Percentiles rank a stretch among this genome's conserved stretches.
phyloP scores from a whole-genome alignment of 2,113 vertebrate genomes.

The Phainopepla nitens region DNA sequence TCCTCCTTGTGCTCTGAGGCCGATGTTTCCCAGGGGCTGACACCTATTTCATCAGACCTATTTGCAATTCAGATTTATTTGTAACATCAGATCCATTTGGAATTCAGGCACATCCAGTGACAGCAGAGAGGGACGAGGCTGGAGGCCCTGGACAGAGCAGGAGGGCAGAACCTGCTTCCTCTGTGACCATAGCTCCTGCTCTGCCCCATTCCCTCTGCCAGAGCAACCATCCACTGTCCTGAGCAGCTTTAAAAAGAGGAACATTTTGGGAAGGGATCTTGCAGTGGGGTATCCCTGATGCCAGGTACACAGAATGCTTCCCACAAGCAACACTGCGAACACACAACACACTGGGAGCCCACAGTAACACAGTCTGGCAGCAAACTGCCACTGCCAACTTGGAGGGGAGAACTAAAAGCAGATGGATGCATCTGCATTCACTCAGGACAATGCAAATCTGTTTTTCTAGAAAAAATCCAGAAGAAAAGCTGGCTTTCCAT shows the following conservation, averaged over 20 bases:
- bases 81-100: background rate
- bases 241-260: background rate
- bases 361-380: conserved; percentile 43
- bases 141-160: background rate
- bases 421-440: conserved; percentile 59
- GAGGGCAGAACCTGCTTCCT: background rate
- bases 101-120: background rate
- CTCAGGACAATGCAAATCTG: conserved; percentile 37
- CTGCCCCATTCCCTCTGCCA: background rate
- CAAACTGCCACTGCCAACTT: conserved; percentile 8
- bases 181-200: background rate
- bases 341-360: conserved; percentile 7
- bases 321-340: background rate
- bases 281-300: background rate
- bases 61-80: conserved; percentile 49
- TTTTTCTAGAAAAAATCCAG: background rate
- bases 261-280: background rate
- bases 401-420: conserved; percentile 48
- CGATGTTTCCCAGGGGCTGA: background rate
- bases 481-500: conserved; percentile 11
- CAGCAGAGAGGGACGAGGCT: background rate
- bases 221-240: background rate
- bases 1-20: background rate
- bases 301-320: conserved; percentile 35
- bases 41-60: background rate